A percentile compares a stretch with the other conserved stretches of the same genome.
These are phyloP conservation scores for Halictus rubicundus DNA, from an alignment of 1,140 invertebrate genomes.

Conservation along the genomic window DNA sequence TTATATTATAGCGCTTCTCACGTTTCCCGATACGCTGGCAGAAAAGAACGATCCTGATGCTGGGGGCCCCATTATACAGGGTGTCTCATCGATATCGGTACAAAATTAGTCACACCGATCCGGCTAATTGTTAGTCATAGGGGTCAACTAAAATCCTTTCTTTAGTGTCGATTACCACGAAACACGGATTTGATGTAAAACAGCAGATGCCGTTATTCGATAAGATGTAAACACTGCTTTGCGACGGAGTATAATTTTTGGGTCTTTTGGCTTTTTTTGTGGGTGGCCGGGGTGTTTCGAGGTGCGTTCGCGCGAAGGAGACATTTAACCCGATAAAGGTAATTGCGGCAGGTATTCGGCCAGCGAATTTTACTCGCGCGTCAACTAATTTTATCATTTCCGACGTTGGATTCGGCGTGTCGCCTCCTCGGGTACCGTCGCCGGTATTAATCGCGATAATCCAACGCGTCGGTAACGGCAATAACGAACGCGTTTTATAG, in stretches of 20 bases:
- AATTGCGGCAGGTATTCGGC: background rate
- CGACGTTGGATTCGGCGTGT: constrained; percentile 24
- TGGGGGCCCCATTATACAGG: background rate
- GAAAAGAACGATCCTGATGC: constrained; percentile 32
- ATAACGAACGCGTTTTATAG: constrained; percentile 52
- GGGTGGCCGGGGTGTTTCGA: background rate
- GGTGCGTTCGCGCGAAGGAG: background rate
- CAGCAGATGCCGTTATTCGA: too few species aligned
- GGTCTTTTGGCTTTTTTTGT: too few species aligned
- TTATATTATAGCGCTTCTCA: constrained; percentile 51
- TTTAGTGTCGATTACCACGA: too few species aligned
- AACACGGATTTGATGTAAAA: too few species aligned
- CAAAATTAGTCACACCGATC: background rate
- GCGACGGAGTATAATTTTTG: too few species aligned
- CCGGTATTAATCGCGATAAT: constrained; percentile 46
- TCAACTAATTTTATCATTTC: constrained; percentile 45
- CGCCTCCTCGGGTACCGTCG: background rate
- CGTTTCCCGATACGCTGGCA: constrained; percentile 42
- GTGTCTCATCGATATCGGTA: background rate
- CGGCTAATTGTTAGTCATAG: too few species aligned
- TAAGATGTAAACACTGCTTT: too few species aligned
- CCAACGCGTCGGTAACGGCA: constrained; percentile 20
- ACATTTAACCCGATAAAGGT: background rate
- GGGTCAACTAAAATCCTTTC: too few species aligned
- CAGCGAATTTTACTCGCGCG: constrained; percentile 29